These are phyloP conservation scores for Vimba vimba DNA, from an alignment of 2,113 vertebrate genomes.

Conservation along the genomic window DNA sequence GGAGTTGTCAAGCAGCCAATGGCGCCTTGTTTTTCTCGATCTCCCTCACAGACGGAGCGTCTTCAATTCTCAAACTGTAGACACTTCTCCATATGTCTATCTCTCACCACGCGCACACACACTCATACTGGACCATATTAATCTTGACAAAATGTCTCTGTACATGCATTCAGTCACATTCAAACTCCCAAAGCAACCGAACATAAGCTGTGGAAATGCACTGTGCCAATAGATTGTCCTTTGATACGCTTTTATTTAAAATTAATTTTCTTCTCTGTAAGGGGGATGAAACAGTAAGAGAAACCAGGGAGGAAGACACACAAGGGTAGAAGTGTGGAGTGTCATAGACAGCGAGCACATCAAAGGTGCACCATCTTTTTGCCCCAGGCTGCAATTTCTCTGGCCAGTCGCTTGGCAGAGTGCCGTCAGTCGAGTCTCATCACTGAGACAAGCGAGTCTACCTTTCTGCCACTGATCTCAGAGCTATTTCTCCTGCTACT, in stretches of 20 bases:
- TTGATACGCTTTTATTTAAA: conserved; percentile 20
- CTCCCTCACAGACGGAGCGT: conserved; percentile 40
- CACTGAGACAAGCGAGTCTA: conserved; percentile 14
- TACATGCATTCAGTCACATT: conserved; percentile 24
- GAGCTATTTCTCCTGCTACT: neutral
- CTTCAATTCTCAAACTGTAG: conserved; percentile 42
- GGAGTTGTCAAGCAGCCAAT: conserved; percentile 50
- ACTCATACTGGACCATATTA: conserved; percentile 7
- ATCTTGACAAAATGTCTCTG: conserved; percentile 33
- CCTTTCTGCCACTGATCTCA: conserved; percentile 17
- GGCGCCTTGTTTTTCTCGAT: conserved; percentile 25
- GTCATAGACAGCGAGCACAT: conserved; percentile 10
- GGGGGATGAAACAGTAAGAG: conserved; percentile 7
- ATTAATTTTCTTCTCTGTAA: neutral
- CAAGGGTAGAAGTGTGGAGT: neutral
- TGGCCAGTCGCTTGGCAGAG: neutral
- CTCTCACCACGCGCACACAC: conserved; percentile 10
- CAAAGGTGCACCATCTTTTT: conserved; percentile 26
- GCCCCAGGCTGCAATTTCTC: conserved; percentile 30
- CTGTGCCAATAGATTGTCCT: neutral
- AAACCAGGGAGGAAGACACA: neutral
- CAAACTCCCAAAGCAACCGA: neutral
- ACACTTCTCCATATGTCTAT: conserved; percentile 50
- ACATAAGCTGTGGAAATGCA: conserved; percentile 25
- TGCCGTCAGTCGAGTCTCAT: conserved; percentile 2